Evolutionary conservation across 2,113 vertebrate species (phyloP).

Genomic region (Empidonax traillii): DNA sequence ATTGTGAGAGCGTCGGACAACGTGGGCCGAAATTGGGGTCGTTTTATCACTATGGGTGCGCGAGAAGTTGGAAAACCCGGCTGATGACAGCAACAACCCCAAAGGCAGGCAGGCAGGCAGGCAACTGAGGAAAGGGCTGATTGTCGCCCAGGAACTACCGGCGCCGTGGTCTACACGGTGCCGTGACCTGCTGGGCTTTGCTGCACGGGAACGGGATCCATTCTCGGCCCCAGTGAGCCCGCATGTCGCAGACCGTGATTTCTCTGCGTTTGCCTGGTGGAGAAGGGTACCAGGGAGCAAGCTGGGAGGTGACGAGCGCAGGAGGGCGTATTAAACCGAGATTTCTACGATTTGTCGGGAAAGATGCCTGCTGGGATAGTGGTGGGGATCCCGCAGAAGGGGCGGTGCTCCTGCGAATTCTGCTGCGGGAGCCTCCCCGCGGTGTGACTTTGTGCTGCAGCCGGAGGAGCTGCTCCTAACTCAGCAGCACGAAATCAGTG

Average conservation of each 20-base stretch:
- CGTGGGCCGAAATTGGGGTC: fast-evolving
- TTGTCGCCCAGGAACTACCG: neutral
- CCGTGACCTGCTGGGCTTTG: neutral
- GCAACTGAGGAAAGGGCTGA: neutral
- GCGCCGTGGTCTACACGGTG: neutral
- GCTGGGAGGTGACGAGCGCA: neutral
- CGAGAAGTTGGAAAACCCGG: neutral
- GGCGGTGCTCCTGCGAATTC: neutral
- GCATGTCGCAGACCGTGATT: neutral
- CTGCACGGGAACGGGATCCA: neutral
- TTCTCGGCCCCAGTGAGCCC: neutral
- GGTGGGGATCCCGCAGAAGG: neutral
- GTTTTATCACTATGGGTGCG: neutral
- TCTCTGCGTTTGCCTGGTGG: neutral
- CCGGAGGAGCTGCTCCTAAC: neutral
- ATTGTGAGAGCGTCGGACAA: neutral
- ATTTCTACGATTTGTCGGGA: neutral
- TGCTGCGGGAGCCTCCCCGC: neutral
- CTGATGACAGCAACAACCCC: neutral
- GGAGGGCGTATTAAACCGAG: neutral
- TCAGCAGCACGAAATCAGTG: neutral
- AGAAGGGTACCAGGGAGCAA: neutral
- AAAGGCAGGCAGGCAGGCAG: neutral
- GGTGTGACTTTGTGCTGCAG: neutral
- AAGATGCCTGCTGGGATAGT: neutral